Evolutionary conservation across 2,797 vertebrate genomes (phyloP), one percentile per base, ranked within the genome.

Genomic region (Poecilia gillii): DNA sequence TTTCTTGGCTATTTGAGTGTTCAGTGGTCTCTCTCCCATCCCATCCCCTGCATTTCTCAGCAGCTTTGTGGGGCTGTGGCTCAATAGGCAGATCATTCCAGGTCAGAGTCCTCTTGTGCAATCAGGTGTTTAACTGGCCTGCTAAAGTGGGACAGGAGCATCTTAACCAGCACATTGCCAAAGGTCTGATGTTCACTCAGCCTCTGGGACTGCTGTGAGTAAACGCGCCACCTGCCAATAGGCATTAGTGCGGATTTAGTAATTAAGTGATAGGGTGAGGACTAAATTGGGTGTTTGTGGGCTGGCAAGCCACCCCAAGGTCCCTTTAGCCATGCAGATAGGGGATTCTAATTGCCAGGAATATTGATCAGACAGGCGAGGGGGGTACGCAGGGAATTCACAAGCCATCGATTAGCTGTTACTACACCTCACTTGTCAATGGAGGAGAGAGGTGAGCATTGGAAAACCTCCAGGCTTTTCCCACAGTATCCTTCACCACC

Each of bases 221-320:
- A 79, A 85, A 79, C 88, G 89, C 81, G 82, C 91, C 85, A 91
- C 92, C 95, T 96, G 96, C 96, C 96, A 95, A 96, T 95, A 96
- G 92, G 91, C 92, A 96, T 96, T 96, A 96, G 90, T 86, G 89
- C 84, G 92, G 96, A 95, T 95, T 96, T 95, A 96, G 94, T 96
- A 96, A 97, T 97, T 96, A 96, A 96, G 95, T 95, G 94, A 95
- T 96, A 94, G 95, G 94, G 94, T 94, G 95, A 96, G 89, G 94
- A 96, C 95, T 96, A 96, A 96, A 96, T 96, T 96, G 95, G 95
- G 95, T 96, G 95, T 96, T 96, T 96, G 96, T 92, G 94, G 94
- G 95, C 94, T 90, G 89, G 89, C 82, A 73, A 94, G 93, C 92
- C 94, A 93, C 94, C 93, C 92, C 77, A 75, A 95, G 94, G 95